Base-by-base conservation (phyloP, 2,113 vertebrate genomes). In the Ariopsis seemanni region DNA sequence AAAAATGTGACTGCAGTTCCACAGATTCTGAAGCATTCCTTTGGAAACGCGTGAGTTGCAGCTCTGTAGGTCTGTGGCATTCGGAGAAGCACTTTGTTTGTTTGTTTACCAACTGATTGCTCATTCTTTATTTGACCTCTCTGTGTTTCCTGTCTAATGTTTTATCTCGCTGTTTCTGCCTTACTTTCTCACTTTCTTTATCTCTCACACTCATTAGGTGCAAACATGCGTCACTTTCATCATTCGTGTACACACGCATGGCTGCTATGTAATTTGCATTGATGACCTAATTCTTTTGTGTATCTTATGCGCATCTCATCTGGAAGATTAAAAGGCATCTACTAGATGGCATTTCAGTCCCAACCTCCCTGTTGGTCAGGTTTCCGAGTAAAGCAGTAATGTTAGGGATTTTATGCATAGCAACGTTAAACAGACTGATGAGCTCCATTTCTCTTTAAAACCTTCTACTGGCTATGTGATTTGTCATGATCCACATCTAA, bases 81-180 rank as follows among this genome's bases (percentile, higher is more conserved):
- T 7, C 27, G 50, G 75, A 55, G 52, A 27, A 2, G 25, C 75
- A 0, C 25, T 15, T 55, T 42, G 18, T 30, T 30, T 7, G 20
- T 62, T 81, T 81, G 55, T 81, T 80, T 60, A 81, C 55, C 78
- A 34, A 34, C 52, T 18, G 52, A 81, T 10, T 81, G 18, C 78
- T 42, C 55, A 22, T 81, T 2, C 27, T 81, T 34, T 81, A 14
- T 58, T 81, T 60, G 22, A 17, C 17, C 9, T 60, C 20, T 22
- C 3, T 0, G 7, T 12, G 55, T 58, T 58, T 78, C 5, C 50
- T 25, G 72, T 77, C 42, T 52, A 52, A 52, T 25, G 25, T 52
- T 52, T 50, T 77, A 4, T 50, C 72, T 75, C 34, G 10, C 34
- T 30, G 67, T 5, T 20, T 42, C 34, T 1, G 34, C 30, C 27